Conservation (phyloP, 2,888 invertebrate species). For the Pristionchus maxplancki region DNA sequence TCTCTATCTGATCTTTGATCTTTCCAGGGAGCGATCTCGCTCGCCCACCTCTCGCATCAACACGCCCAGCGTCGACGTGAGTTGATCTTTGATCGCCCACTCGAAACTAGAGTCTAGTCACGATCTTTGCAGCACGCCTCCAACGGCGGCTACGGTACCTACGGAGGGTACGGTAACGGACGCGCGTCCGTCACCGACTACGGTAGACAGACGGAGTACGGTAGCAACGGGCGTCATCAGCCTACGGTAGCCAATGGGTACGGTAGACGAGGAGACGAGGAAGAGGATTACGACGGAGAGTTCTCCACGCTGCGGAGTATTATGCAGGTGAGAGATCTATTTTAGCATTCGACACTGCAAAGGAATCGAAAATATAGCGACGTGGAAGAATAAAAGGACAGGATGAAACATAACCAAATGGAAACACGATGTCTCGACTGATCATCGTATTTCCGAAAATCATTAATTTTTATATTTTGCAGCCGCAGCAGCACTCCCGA, state of each 20-base stretch:
- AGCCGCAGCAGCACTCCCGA: slow-evolving; percentile 52
- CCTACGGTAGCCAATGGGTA: neutral
- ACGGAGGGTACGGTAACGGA: slow-evolving; percentile 5
- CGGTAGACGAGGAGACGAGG: slow-evolving; percentile 9
- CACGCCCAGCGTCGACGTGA: slow-evolving; percentile 46
- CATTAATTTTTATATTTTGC: neutral
- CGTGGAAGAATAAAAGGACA: neutral
- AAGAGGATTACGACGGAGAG: slow-evolving; percentile 52
- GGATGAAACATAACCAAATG: neutral
- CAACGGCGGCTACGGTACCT: slow-evolving; percentile 37
- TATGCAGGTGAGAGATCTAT: slow-evolving; percentile 60
- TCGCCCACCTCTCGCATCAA: slow-evolving; percentile 50
- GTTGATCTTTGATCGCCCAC: neutral
- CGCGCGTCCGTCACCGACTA: neutral
- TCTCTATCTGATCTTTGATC: slow-evolving; percentile 40
- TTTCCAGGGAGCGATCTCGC: slow-evolving; percentile 49
- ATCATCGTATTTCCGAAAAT: no score
- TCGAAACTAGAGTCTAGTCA: slow-evolving; percentile 9
- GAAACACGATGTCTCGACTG: no score
- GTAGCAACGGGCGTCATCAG: slow-evolving; percentile 12
- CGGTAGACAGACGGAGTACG: slow-evolving; percentile 30
- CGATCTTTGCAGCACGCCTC: neutral
- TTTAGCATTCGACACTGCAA: no score
- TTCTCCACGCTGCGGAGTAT: slow-evolving; percentile 59
- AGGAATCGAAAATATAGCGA: neutral